A percentile compares a stretch with the other conserved stretches of the same genome.
Conservation (phyloP, 1,140 invertebrate species). For the Thaumatotibia leucotreta region DNA sequence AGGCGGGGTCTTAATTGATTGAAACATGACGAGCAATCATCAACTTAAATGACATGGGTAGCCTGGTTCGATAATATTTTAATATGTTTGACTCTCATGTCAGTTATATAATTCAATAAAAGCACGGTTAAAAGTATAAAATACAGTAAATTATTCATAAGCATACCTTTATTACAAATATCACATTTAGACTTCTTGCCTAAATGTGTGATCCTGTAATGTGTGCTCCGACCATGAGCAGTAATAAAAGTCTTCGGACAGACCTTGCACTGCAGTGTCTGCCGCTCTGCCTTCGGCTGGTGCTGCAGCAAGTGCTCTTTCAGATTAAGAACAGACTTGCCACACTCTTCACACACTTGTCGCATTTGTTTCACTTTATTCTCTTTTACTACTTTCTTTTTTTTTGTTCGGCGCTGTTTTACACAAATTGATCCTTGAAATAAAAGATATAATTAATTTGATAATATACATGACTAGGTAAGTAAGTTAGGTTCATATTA, state of each 20-base stretch:
- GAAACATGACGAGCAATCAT: too few relatives aligned
- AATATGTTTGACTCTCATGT: too few relatives aligned
- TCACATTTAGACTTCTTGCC: constrained; percentile 48
- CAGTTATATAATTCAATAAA: too few relatives aligned
- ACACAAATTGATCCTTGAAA: background rate
- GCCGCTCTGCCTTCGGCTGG: constrained; percentile 23
- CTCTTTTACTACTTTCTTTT: constrained; percentile 16
- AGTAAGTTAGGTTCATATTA: too few relatives aligned
- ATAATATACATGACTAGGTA: too few relatives aligned
- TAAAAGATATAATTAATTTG: too few relatives aligned
- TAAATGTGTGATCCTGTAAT: constrained; percentile 52
- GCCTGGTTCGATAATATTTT: too few relatives aligned
- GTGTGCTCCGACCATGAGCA: constrained; percentile 38
- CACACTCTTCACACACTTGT: constrained; percentile 57
- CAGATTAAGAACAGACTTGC: constrained; percentile 46
- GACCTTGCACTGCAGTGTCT: constrained; percentile 37
- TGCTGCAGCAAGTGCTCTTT: constrained; percentile 40
- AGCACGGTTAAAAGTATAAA: background rate
- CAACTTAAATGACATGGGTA: too few relatives aligned
- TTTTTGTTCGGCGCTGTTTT: background rate
- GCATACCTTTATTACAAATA: constrained; percentile 56
- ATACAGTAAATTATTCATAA: too few relatives aligned
- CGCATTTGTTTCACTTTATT: constrained; percentile 10
- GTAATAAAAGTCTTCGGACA: constrained; percentile 47
- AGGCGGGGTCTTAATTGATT: too few relatives aligned